Conservation (phyloP, 2,797 vertebrate genomes). For the Sebastes vulpes region DNA sequence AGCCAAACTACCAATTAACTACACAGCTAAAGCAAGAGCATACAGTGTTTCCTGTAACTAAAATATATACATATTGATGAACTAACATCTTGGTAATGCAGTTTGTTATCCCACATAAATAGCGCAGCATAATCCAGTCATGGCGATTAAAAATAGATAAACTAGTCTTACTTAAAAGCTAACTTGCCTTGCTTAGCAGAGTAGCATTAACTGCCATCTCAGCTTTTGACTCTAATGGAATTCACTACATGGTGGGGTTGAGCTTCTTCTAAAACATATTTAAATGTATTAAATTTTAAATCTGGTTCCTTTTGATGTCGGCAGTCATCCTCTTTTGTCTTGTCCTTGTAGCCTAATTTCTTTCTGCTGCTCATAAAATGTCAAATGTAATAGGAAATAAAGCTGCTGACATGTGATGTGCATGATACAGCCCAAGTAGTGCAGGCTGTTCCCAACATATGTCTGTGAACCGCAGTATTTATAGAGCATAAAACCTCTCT, state of each 20-base stretch:
- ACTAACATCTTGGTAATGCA: not conserved
- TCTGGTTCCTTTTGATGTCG: not conserved
- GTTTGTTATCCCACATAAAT: not conserved
- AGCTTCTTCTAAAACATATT: not conserved
- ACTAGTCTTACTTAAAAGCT: not conserved
- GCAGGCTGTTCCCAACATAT: not conserved
- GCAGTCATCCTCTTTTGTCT: not conserved
- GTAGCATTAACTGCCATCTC: not conserved
- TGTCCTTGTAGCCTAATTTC: not conserved
- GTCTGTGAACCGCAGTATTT: conserved; percentile 39
- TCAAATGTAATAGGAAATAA: conserved; percentile 4
- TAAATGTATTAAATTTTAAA: not conserved
- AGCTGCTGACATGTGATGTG: not conserved
- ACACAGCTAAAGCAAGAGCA: not conserved
- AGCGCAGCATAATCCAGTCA: not conserved
- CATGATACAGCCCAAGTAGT: not conserved
- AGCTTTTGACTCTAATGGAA: not conserved
- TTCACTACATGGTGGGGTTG: not conserved
- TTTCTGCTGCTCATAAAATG: conserved; percentile 5
- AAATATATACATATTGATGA: not conserved
- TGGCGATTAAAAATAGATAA: not conserved
- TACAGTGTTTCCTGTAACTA: not conserved
- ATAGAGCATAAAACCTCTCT: conserved; percentile 30
- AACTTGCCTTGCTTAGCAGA: not conserved
- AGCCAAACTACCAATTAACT: not conserved